A percentile compares a stretch with the other conserved stretches of the same genome.
These are phyloP conservation scores for Anaspis maculata DNA, from an alignment of 2,888 invertebrate genomes.

Conservation along the genomic window DNA sequence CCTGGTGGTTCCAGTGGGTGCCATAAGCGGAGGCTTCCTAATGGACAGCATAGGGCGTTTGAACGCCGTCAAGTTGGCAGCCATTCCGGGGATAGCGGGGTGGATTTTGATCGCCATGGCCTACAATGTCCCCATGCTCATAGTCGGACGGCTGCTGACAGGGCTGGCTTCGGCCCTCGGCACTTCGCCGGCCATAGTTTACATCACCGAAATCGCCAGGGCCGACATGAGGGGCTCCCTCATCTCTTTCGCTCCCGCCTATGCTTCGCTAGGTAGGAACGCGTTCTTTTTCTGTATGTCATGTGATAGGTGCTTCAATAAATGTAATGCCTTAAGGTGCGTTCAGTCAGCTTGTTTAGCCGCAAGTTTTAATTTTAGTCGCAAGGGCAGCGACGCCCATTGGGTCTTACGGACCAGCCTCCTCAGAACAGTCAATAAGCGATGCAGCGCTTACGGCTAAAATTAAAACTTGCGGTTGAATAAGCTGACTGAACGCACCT, in stretches of 20 bases:
- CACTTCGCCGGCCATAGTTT: constrained; percentile 53
- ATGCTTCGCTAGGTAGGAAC: constrained; percentile 49
- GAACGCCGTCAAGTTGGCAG: constrained; percentile 48
- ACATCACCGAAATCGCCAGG: constrained; percentile 53
- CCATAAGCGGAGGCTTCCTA: constrained; percentile 46
- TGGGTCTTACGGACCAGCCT: too few species aligned
- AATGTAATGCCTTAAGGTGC: too few species aligned
- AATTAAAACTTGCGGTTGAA: too few species aligned
- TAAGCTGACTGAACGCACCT: too few species aligned
- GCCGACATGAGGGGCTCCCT: constrained; percentile 53
- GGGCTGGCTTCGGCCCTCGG: constrained; percentile 51
- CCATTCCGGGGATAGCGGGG: constrained; percentile 47
- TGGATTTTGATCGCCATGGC: constrained; percentile 51
- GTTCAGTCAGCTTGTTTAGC: too few species aligned
- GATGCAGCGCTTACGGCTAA: too few species aligned
- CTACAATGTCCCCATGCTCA: constrained; percentile 44
- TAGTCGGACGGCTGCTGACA: constrained; percentile 47
- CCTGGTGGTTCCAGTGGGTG: constrained; percentile 48
- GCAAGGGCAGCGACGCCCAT: too few species aligned
- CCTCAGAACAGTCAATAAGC: too few species aligned
- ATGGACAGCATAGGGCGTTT: constrained; percentile 51
- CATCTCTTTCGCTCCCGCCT: constrained; percentile 50
- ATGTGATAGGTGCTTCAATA: too few species aligned
- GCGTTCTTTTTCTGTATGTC: too few species aligned
- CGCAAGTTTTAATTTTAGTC: too few species aligned